These are phyloP conservation scores for Momotus momota DNA, from an alignment of 2,797 vertebrate genomes.

Conservation along the genomic window DNA sequence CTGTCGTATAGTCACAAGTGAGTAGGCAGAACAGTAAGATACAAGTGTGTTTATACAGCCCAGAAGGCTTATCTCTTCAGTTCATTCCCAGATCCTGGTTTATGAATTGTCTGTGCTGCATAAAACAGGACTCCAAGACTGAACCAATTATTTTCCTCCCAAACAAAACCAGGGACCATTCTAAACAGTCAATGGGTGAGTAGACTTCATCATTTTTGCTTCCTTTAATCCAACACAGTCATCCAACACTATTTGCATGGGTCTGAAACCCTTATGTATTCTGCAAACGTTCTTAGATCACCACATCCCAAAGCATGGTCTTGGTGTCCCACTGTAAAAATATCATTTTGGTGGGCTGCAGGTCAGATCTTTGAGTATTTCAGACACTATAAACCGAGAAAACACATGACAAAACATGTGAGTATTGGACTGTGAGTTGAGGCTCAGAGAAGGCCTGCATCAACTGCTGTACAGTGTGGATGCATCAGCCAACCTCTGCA, in stretches of 20 bases:
- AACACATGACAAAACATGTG: neutral
- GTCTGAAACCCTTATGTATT: neutral
- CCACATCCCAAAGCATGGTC: neutral
- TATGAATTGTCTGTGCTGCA: neutral
- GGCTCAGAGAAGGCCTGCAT: neutral
- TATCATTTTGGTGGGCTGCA: neutral
- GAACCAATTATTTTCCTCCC: neutral
- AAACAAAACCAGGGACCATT: neutral
- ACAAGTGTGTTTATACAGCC: neutral
- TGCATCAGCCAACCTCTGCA: neutral
- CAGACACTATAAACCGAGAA: neutral
- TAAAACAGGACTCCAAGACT: neutral
- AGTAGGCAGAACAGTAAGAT: neutral
- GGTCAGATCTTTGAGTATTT: neutral
- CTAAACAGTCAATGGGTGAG: neutral
- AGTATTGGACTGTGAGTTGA: neutral
- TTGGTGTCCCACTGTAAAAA: neutral
- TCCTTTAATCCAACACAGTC: neutral
- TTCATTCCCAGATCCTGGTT: neutral
- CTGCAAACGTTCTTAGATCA: neutral
- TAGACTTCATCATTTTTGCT: neutral
- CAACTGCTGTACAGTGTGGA: neutral
- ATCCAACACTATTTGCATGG: neutral
- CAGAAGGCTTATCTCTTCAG: neutral
- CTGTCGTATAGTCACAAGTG: neutral